Conservation (phyloP, 2,888 invertebrate genomes). For the Eucriotettix oculatus region DNA sequence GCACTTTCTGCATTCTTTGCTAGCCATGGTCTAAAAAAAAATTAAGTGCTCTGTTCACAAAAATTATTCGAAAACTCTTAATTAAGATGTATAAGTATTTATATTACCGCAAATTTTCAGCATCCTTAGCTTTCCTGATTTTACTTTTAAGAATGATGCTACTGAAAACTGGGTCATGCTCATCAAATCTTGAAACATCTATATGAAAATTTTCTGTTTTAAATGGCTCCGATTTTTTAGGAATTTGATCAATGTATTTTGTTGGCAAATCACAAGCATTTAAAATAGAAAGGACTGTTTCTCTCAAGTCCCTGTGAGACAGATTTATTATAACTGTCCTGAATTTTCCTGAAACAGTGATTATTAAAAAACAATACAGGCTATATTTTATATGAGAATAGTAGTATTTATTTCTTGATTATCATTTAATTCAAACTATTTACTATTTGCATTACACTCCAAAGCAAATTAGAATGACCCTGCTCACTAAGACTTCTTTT, state of each 20-base stretch:
- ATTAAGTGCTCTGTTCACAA: not conserved
- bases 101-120: slow-evolving; percentile 20
- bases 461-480: no score
- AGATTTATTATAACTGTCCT: slow-evolving; percentile 58
- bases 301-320: slow-evolving; percentile 47
- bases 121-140: slow-evolving; percentile 26
- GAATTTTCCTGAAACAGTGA: slow-evolving; percentile 37
- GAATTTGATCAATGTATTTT: slow-evolving; percentile 66
- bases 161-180: slow-evolving; percentile 35
- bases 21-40: slow-evolving; percentile 48
- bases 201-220: slow-evolving; percentile 12
- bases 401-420: no score
- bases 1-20: slow-evolving; percentile 50
- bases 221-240: slow-evolving; percentile 23
- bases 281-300: slow-evolving; percentile 58
- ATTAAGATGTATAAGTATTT: not conserved
- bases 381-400: no score
- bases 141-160: slow-evolving; percentile 30
- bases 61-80: not conserved
- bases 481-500: no score
- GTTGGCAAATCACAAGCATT: slow-evolving; percentile 71
- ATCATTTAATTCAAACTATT: no score
- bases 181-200: slow-evolving; percentile 27
- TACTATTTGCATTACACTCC: no score
- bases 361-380: no score